Percentiles rank a stretch among this genome's conserved stretches.
phyloP scores from a whole-genome alignment of 1,140 invertebrate genomes.

The Bradysia coprophila region DNA sequence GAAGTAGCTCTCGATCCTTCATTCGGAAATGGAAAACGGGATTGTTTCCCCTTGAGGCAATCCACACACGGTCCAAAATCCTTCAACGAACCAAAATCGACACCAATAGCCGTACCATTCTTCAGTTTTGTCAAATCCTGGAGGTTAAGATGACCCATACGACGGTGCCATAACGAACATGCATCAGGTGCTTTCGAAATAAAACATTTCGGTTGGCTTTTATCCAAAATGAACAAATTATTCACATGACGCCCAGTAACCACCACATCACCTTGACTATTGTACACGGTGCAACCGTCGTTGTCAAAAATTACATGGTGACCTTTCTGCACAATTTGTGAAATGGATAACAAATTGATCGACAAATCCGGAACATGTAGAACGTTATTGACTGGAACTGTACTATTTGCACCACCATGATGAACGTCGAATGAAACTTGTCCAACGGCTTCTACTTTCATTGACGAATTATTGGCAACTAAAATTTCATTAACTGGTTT shows the following conservation, averaged over 20 bases:
- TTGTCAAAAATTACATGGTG: conserved; percentile 2
- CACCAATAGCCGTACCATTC: background rate
- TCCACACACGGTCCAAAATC: conserved; percentile 7
- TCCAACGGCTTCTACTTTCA: conserved; percentile 10
- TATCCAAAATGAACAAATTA: background rate
- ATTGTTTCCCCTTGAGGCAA: background rate
- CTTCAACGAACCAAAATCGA: background rate
- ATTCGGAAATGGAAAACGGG: background rate
- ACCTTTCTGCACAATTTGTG: conserved; percentile 2
- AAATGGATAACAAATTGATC: conserved; percentile 4
- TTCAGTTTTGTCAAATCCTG: background rate
- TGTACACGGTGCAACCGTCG: background rate
- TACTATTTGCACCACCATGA: too few relatives aligned
- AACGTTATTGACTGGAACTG: conserved; percentile 1
- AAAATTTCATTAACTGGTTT: conserved; percentile 11
- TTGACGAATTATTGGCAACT: conserved; percentile 13
- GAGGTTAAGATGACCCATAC: conserved; percentile 9
- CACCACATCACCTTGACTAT: background rate
- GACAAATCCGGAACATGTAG: conserved; percentile 3
- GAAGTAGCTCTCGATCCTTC: background rate
- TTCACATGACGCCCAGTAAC: background rate
- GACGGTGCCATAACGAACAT: conserved; percentile 7
- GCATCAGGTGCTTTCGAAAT: conserved; percentile 10
- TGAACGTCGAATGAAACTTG: conserved; percentile 9
- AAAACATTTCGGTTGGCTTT: background rate